These are phyloP conservation scores for Amphiprion percula DNA, from an alignment of 2,113 vertebrate species.

Conservation along the genomic window DNA sequence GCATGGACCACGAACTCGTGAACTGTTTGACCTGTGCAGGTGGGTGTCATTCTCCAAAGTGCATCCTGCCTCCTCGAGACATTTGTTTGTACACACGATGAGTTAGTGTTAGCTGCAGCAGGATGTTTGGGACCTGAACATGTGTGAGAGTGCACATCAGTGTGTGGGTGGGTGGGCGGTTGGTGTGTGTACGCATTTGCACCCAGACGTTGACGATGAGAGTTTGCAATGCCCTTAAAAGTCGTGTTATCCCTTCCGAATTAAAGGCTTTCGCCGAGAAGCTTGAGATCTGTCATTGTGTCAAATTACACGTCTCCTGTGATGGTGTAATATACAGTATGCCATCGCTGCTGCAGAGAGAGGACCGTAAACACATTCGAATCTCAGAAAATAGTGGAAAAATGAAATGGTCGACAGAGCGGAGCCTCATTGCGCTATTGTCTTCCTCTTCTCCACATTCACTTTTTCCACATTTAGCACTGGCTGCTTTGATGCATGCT, in stretches of 20 bases:
- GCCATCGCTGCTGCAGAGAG: conserved; percentile 31
- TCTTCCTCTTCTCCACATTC: conserved; percentile 73
- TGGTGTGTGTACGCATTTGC: conserved; percentile 46
- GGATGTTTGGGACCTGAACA: conserved; percentile 80
- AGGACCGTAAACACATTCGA: conserved; percentile 49
- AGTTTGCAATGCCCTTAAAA: conserved; percentile 57
- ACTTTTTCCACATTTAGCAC: conserved; percentile 86
- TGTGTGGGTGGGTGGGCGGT: conserved; percentile 53
- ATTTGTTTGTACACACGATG: conserved; percentile 83
- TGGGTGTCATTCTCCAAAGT: conserved; percentile 70
- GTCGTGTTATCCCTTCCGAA: conserved; percentile 46
- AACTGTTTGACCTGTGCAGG: conserved; percentile 77
- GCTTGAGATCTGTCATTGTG: conserved; percentile 57
- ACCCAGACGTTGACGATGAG: conserved; percentile 48
- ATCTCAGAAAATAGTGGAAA: conserved; percentile 68
- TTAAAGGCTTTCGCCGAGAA: conserved; percentile 47
- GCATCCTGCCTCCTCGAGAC: conserved; percentile 63
- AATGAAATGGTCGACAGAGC: conserved; percentile 63
- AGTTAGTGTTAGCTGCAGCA: conserved; percentile 78
- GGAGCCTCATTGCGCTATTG: conserved; percentile 73
- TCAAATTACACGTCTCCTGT: conserved; percentile 48
- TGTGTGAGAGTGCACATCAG: conserved; percentile 60
- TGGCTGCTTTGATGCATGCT: conserved; percentile 81
- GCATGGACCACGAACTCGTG: conserved; percentile 37
- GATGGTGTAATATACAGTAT: conserved; percentile 22